Evolutionary conservation across 30 jellyfish, hydroid and myxozoan genomes (phyloP), one percentile per base, ranked within the genome.

Genomic region (Mastigias papua): DNA sequence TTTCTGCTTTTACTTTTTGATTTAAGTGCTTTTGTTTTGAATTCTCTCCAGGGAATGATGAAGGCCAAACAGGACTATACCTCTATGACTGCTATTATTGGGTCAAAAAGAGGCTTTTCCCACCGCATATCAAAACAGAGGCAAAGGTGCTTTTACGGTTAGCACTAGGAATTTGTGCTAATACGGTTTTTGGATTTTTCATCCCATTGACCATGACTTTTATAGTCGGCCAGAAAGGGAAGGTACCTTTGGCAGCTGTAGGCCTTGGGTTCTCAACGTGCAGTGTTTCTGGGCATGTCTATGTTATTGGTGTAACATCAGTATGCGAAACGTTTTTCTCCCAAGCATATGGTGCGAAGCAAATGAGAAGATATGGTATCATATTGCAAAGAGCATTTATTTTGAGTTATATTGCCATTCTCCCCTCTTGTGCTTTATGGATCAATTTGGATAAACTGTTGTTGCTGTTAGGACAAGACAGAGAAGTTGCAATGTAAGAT

Each of bases 271-370:
- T 87, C 27, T 76, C 96, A 15, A 35, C 76, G 0, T 58, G 90
- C 29, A 87, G 49, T 34, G 48, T 87, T 28, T 76, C 96, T 0
- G 96, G 96, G 48, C 30, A 34, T 76, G 82, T 78, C 1, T 42
- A 65, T 31, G 86, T 35, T 0, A 54, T 68, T 57, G 96, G 96
- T 2, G 25, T 87, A 37, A 57, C 89, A 13, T 46, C 83, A 34
- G 96, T 70, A 1, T 61, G 82, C 23, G 96, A 87, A n/a, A 87
- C 96, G 3, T 58, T 87, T 0, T 73, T 77, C 25, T 73, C 88
- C 6, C 96, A 87, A 60, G 96, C 96, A 20, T 73, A 42, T 46
- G 95, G 95, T 31, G 95, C 89, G 17, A 73, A 73, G 30, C 82
- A 86, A 15, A 58, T 29, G 73, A 76, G 86, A 25, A 76, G 84